phyloP scores from a whole-genome alignment of 2,113 vertebrate species.

The Xiphias gladius region DNA sequence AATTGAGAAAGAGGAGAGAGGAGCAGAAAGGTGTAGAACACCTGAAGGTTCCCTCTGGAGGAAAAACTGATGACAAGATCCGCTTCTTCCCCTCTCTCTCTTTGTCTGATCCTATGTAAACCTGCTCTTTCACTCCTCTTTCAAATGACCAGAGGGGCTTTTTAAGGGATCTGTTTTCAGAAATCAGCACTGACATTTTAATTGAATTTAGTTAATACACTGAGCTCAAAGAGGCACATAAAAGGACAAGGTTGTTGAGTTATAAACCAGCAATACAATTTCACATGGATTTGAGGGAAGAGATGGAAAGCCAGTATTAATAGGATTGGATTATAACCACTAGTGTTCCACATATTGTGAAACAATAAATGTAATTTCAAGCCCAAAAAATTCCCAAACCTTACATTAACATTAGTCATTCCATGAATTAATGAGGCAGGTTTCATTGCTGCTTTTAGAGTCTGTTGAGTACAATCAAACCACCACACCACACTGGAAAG shows the following conservation, averaged over 20 bases:
- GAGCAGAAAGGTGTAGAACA: conserved; percentile 37
- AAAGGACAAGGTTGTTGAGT: not conserved
- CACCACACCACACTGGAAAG: not conserved
- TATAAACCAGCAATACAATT: not conserved
- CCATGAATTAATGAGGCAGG: conserved; percentile 8
- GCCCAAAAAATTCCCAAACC: not conserved
- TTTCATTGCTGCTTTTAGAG: conserved; percentile 43
- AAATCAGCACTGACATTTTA: not conserved
- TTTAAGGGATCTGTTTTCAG: not conserved
- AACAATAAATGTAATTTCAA: conserved; percentile 9
- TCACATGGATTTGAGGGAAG: not conserved
- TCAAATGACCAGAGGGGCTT: not conserved
- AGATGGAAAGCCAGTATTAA: not conserved
- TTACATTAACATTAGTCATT: conserved; percentile 1
- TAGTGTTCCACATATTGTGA: not conserved
- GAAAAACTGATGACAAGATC: not conserved
- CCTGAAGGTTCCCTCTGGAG: not conserved
- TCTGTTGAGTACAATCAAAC: conserved; percentile 14
- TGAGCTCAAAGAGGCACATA: not conserved
- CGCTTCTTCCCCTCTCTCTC: not conserved
- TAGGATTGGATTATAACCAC: not conserved
- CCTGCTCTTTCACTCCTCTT: not conserved
- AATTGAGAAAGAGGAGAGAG: not conserved
- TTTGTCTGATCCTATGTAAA: not conserved
- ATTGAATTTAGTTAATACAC: not conserved